phyloP scores from a whole-genome alignment of 2,888 invertebrate genomes.

The Agrypnus murinus region DNA sequence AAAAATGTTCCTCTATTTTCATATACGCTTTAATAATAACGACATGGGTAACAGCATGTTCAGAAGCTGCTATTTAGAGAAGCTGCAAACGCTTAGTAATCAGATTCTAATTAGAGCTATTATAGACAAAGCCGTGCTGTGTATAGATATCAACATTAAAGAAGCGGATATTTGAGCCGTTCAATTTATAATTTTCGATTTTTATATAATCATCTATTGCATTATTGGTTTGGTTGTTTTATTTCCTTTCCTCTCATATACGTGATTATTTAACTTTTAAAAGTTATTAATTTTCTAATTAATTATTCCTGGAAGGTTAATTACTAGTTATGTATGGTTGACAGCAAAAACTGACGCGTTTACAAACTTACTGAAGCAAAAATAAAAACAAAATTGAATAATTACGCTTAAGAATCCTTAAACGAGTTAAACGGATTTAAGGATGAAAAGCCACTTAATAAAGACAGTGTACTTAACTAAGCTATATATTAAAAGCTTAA shows the following conservation, averaged over 20 bases:
- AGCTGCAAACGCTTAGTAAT: constrained; percentile 48
- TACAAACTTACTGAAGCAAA: no score
- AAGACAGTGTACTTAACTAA: constrained; percentile 42
- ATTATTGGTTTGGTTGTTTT: no score
- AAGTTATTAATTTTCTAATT: no score
- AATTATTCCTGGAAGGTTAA: no score
- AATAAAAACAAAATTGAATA: no score
- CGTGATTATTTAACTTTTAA: no score
- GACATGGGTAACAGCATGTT: constrained; percentile 23
- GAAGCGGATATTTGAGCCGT: constrained; percentile 28
- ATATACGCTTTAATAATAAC: constrained; percentile 12
- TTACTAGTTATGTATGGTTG: no score
- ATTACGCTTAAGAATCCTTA: no score
- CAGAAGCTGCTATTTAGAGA: constrained; percentile 32
- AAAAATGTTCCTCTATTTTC: constrained; percentile 12
- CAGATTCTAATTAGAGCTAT: constrained; percentile 54
- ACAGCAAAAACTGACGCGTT: no score
- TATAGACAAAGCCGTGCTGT: constrained; percentile 51
- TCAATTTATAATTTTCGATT: constrained; percentile 37
- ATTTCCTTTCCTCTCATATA: no score
- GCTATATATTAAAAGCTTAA: constrained; percentile 50
- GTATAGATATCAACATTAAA: constrained; percentile 51
- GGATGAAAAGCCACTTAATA: constrained; percentile 16
- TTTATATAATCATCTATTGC: no score
- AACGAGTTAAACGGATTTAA: no score